A percentile compares a stretch with the other conserved stretches of the same genome.
phyloP scores from a whole-genome alignment of 2,888 invertebrate species.

The Cryptocephalus primarius region DNA sequence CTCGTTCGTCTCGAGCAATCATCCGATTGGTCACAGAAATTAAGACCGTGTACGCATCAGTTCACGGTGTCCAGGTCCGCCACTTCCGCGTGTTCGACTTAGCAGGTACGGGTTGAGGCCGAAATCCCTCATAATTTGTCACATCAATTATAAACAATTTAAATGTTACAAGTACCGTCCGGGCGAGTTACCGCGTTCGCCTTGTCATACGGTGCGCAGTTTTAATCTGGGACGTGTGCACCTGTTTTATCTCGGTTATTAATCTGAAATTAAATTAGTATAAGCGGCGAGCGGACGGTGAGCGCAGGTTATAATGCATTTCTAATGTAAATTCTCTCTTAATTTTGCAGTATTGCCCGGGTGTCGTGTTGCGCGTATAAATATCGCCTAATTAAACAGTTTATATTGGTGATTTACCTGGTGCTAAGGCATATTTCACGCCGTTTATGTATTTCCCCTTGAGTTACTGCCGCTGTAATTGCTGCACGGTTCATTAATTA shows the following conservation, averaged over 20 bases:
- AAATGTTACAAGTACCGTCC: constrained; percentile 9
- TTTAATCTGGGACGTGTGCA: constrained; percentile 29
- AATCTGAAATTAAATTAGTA: constrained; percentile 31
- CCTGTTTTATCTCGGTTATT: constrained; percentile 31
- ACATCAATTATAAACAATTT: constrained; percentile 10
- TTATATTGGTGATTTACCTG: constrained; percentile 16
- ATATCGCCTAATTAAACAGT: constrained; percentile 17
- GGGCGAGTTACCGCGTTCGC: constrained; percentile 5
- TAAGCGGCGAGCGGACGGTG: constrained; percentile 22
- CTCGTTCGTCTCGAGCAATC: too few relatives aligned
- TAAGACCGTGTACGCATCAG: too few relatives aligned
- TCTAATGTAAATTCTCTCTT: constrained; percentile 29
- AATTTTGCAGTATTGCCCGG: constrained; percentile 16
- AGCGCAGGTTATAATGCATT: constrained; percentile 25
- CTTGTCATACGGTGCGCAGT: constrained; percentile 6
- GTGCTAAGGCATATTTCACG: constrained; percentile 7
- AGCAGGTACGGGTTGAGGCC: too few relatives aligned
- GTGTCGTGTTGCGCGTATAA: constrained; percentile 8
- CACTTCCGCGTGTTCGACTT: too few relatives aligned
- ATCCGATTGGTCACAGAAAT: too few relatives aligned
- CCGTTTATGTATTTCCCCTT: constrained; percentile 4
- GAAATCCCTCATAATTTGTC: constrained; percentile 8
- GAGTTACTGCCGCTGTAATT: neutral
- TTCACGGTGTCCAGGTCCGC: too few relatives aligned
- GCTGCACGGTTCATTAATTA: neutral